Evolutionary conservation across 2,888 invertebrate genomes (phyloP), one percentile per base, ranked within the genome.

Genomic region (Meteorus cinctellus): DNA sequence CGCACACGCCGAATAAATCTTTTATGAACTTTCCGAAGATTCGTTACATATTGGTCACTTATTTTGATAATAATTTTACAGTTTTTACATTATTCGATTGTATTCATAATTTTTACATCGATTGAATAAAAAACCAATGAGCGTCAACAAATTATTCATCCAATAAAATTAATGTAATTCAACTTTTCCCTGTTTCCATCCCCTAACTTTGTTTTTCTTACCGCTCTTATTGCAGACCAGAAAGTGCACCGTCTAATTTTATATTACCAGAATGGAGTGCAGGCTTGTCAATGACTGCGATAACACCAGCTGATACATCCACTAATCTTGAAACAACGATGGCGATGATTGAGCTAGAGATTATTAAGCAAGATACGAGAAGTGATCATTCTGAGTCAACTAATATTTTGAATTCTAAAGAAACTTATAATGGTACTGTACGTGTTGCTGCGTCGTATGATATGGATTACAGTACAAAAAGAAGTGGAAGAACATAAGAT

Each of bases 301-400:
- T 62, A 62, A 62, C 29, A 62, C 62, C 27, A 62, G 62, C 62
- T 62, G 2, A 62, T 62, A 1, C 62, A 62, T 62, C 62, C 29
- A 62, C 62, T 62, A 62, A 62, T 62, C 29, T 62, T 62, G 62
- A 62, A 4, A 62, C 62, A 62, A 62, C 62, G 31, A 62, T 62
- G 62, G 31, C 27, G 62, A 62, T 62, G 27, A 62, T 62, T 62
- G 62, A 62, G 4, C 29, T 29, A 31, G 62, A 62, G 62, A 62
- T 62, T 62, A 62, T 62, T 29, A 62, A 29, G 27, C 62, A 27
- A 31, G 6, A 62, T 62, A 62, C 1, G 27, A 29, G 31, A 29
- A 29, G 31, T 29, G 62, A 29, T 62, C 31, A 62, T 62, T 62
- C 62, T 62, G 62, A 62, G 31, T 62, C 62, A 62, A 16, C 62